phyloP scores from a whole-genome alignment of 2,113 vertebrate species.

The Antigone vipio region DNA sequence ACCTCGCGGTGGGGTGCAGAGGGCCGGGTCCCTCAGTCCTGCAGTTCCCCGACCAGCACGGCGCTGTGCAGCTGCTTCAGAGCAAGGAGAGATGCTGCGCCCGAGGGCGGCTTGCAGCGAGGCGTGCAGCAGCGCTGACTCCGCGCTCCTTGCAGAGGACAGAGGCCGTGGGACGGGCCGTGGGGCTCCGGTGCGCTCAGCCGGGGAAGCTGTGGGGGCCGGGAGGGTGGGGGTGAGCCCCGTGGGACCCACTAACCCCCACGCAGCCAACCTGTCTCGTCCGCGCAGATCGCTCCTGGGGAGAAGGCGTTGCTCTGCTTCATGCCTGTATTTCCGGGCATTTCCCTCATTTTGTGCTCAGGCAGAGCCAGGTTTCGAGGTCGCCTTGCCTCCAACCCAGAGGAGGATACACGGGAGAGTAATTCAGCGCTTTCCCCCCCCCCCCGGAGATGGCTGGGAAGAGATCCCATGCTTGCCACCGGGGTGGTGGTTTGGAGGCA shows the following conservation, averaged over 20 bases:
- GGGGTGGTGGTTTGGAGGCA: neutral
- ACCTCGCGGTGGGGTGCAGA: neutral
- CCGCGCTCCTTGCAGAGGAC: neutral
- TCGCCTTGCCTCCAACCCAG: neutral
- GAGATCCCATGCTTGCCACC: neutral
- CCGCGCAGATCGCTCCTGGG: accelerated
- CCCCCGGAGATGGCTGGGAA: neutral
- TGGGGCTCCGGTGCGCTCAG: neutral
- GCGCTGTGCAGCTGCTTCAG: neutral
- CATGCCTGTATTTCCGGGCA: neutral
- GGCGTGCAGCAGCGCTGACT: neutral
- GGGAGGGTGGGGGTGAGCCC: too few species aligned
- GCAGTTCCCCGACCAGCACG: neutral
- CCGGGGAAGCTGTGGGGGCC: neutral
- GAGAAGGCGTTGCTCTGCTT: neutral
- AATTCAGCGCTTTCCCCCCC: accelerated
- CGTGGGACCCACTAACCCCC: neutral
- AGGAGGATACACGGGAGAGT: neutral
- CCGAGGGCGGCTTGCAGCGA: neutral
- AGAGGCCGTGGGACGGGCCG: accelerated
- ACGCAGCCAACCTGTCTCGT: too few species aligned
- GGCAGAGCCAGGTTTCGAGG: neutral
- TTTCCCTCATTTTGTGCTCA: neutral
- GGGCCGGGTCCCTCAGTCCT: neutral
- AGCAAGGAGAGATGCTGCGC: neutral